Conservation (phyloP, 2,113 vertebrate species). For the Micronisus gabar region DNA sequence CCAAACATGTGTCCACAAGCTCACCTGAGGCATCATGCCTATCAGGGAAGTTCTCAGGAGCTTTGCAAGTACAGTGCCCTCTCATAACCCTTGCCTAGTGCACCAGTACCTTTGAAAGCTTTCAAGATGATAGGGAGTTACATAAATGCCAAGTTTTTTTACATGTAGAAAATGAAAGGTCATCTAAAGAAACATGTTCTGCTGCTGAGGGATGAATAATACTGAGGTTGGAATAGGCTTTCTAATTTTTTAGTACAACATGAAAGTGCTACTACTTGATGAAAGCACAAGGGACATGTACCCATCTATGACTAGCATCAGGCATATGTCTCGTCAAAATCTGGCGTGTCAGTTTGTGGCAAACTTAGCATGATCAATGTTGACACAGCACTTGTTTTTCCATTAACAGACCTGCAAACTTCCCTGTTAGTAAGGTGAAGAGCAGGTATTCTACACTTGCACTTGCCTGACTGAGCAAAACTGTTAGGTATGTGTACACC, state of each 20-base stretch:
- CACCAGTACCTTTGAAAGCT: background rate
- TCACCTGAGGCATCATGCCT: background rate
- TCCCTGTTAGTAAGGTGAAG: background rate
- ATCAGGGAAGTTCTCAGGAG: background rate
- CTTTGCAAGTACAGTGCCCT: background rate
- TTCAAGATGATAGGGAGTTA: background rate
- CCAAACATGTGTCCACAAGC: background rate
- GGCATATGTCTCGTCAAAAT: background rate
- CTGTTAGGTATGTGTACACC: background rate
- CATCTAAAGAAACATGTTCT: conserved; percentile 3
- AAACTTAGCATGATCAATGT: background rate
- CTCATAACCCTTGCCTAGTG: background rate
- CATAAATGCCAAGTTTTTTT: background rate
- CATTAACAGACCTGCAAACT: background rate
- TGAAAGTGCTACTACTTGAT: background rate
- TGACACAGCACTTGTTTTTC: background rate
- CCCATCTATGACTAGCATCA: background rate
- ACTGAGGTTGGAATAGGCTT: background rate
- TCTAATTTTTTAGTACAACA: background rate
- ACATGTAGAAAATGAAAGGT: conserved; percentile 28
- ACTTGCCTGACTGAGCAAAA: background rate
- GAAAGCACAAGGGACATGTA: background rate
- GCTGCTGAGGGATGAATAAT: background rate
- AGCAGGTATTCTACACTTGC: background rate
- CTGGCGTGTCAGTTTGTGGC: background rate